phyloP scores from a whole-genome alignment of 2,888 invertebrate species.

The Cerastis leucographa region DNA sequence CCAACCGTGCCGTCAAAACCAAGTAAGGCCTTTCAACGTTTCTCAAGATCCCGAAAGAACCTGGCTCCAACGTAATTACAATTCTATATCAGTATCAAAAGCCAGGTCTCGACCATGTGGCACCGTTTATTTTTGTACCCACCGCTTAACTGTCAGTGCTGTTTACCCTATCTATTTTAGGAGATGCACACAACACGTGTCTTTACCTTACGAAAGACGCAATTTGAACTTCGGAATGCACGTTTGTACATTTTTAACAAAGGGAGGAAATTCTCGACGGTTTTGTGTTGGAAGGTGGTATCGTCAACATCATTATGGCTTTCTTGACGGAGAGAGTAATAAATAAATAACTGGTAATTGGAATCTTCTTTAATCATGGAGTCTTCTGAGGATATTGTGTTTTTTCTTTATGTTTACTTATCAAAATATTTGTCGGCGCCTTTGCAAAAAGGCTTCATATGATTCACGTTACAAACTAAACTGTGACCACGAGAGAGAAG shows the following conservation, averaged over 20 bases:
- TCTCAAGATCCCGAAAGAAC: conserved; percentile 13
- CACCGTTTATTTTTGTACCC: conserved; percentile 64
- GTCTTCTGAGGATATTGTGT: background rate
- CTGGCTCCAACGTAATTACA: conserved; percentile 30
- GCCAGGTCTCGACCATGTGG: conserved; percentile 61
- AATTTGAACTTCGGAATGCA: conserved; percentile 43
- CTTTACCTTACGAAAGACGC: conserved; percentile 57
- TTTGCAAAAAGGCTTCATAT: too few relatives aligned
- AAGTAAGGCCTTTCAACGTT: background rate
- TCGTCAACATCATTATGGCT: conserved; percentile 44
- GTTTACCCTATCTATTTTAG: conserved; percentile 66
- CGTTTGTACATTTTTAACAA: conserved; percentile 49
- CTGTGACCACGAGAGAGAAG: too few relatives aligned
- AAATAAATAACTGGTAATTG: conserved; percentile 23
- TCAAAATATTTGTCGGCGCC: too few relatives aligned
- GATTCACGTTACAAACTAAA: too few relatives aligned
- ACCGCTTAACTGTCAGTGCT: conserved; percentile 57
- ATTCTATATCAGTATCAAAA: conserved; percentile 58
- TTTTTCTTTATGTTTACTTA: background rate
- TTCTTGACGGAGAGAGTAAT: conserved; percentile 15
- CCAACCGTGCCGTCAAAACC: too few relatives aligned
- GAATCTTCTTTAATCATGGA: background rate
- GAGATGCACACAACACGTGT: conserved; percentile 62
- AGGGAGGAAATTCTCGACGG: conserved; percentile 44
- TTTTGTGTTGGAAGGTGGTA: conserved; percentile 16